These are phyloP conservation scores for Chrysolina oricalcia DNA, from an alignment of 2,888 invertebrate genomes.

Conservation along the genomic window DNA sequence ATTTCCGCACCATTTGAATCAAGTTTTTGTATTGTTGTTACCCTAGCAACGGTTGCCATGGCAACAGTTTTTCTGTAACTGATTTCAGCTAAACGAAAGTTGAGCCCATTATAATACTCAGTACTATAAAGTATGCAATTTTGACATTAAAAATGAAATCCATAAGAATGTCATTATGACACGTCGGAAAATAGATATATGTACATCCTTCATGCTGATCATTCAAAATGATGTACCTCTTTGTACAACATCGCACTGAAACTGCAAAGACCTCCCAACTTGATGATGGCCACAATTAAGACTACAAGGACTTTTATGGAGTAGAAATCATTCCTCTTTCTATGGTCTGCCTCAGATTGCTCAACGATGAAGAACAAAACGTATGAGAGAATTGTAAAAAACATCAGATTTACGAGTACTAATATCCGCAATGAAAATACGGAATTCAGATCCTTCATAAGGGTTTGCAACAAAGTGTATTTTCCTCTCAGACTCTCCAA, in stretches of 20 bases:
- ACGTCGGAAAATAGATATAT: too few species aligned
- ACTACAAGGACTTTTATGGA: neutral
- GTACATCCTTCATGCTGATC: too few species aligned
- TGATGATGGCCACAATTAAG: neutral
- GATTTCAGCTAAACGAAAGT: too few species aligned
- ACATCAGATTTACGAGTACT: neutral
- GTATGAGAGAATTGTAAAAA: neutral
- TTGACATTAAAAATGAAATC: too few species aligned
- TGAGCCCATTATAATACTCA: too few species aligned
- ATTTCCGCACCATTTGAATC: too few species aligned
- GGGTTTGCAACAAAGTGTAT: neutral
- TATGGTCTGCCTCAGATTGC: neutral
- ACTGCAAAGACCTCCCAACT: neutral
- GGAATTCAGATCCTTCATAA: neutral
- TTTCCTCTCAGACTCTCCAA: neutral
- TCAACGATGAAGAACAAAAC: neutral
- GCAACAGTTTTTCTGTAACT: too few species aligned
- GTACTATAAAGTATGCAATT: too few species aligned
- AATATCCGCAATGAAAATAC: constrained; percentile 9
- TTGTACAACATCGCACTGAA: constrained; percentile 12
- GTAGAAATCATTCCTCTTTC: neutral
- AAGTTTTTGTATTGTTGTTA: too few species aligned
- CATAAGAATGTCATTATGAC: too few species aligned
- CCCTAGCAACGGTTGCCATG: too few species aligned
- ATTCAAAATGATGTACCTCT: constrained; percentile 11